These are phyloP conservation scores for Lagorchestes hirsutus DNA, from an alignment of 2,797 vertebrate species.

Conservation along the genomic window DNA sequence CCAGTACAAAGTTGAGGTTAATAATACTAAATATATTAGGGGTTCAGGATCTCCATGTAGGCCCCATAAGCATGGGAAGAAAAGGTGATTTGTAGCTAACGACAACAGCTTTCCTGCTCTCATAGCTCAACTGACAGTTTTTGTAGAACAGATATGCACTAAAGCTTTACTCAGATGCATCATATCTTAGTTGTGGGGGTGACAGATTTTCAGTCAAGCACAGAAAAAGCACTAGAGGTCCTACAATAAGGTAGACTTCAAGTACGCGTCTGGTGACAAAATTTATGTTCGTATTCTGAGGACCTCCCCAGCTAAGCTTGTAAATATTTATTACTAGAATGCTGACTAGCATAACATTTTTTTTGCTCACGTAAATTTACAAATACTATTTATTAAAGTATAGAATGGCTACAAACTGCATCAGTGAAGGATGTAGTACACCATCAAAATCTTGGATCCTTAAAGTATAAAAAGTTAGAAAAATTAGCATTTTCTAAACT, in stretches of 20 bases:
- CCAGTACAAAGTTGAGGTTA: background rate
- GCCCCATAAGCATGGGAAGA: background rate
- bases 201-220: background rate
- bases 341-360: background rate
- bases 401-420: background rate
- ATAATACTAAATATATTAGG: background rate
- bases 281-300: background rate
- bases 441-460: background rate
- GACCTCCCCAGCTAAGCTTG: background rate
- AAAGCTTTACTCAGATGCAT: background rate
- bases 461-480: background rate
- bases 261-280: background rate
- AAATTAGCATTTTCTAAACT: background rate
- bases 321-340: background rate
- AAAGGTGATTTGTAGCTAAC: background rate
- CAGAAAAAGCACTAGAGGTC: background rate
- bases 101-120: background rate
- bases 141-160: background rate
- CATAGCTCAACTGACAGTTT: too few species aligned
- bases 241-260: background rate
- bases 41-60: background rate
- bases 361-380: background rate
- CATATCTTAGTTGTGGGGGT: background rate
- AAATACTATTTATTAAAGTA: background rate
- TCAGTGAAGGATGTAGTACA: background rate